These are phyloP conservation scores for Syndactyla subalaris DNA, from an alignment of 2,797 vertebrate species.

Conservation along the genomic window DNA sequence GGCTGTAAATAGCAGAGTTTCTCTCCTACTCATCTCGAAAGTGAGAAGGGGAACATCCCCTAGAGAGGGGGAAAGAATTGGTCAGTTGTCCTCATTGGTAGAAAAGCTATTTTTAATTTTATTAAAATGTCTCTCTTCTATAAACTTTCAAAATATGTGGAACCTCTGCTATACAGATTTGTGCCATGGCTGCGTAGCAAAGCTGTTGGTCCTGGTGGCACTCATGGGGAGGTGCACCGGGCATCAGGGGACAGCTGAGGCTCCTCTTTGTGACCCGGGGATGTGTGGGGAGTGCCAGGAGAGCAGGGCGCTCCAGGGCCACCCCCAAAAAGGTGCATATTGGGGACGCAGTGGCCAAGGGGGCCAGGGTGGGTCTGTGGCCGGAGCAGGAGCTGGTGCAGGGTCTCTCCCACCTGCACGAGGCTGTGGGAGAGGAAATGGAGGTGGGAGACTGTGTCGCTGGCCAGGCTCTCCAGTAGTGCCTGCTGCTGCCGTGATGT, in stretches of 20 bases:
- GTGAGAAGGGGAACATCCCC: constrained; percentile 9
- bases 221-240: accelerated
- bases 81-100: accelerated
- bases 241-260: background rate
- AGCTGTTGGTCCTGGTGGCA: background rate
- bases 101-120: constrained; percentile 27
- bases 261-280: background rate
- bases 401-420: constrained; percentile 22
- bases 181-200: accelerated
- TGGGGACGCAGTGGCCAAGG: background rate
- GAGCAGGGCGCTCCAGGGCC: background rate
- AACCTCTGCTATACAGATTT: background rate
- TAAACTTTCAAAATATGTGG: constrained; percentile 10
- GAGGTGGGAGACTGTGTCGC: background rate
- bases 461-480: constrained; percentile 26
- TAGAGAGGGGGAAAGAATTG: background rate
- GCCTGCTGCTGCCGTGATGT: constrained; percentile 14
- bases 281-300: background rate
- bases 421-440: constrained; percentile 29
- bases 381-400: background rate
- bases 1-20: background rate
- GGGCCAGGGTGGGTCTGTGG: background rate
- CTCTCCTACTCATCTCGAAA: constrained; percentile 24
- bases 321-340: background rate
- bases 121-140: constrained; percentile 5